Percentiles rank a stretch among this genome's conserved stretches.
Evolutionary conservation across 2,888 invertebrate genomes (phyloP).

Genomic region (Epirrhoe alternata): DNA sequence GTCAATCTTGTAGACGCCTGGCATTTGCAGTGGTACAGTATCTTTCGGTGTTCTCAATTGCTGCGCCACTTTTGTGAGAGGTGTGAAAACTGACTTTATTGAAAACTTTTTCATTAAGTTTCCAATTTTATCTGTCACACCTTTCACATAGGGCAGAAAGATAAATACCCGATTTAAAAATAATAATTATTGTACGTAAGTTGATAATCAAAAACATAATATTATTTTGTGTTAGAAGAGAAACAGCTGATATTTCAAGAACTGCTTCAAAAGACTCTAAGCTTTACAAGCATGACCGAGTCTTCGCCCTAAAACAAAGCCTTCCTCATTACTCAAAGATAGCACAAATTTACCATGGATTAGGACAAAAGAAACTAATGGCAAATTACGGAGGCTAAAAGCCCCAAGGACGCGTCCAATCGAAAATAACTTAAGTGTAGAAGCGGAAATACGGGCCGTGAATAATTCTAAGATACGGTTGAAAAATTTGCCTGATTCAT

Average conservation of each 20-base stretch:
- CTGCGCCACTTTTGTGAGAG: too few relatives aligned
- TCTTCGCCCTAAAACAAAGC: slow-evolving; percentile 36
- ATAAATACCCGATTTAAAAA: too few relatives aligned
- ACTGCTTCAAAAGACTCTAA: background rate
- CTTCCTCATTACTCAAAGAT: slow-evolving; percentile 15
- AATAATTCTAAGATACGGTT: slow-evolving; percentile 53
- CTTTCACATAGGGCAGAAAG: too few relatives aligned
- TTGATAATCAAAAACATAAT: too few relatives aligned
- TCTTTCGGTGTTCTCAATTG: too few relatives aligned
- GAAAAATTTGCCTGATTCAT: slow-evolving; percentile 41
- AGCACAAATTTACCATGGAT: slow-evolving; percentile 34
- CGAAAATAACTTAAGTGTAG: slow-evolving; percentile 47
- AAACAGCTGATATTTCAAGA: too few relatives aligned
- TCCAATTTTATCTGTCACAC: too few relatives aligned
- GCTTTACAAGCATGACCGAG: slow-evolving; percentile 17
- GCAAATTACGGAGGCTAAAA: slow-evolving; percentile 54
- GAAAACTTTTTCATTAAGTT: too few relatives aligned
- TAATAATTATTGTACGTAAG: background rate
- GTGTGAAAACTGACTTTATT: too few relatives aligned
- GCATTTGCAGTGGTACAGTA: too few relatives aligned
- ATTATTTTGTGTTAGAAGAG: too few relatives aligned
- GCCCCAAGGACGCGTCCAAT: slow-evolving; percentile 48
- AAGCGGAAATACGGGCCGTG: slow-evolving; percentile 56
- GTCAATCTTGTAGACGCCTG: too few relatives aligned
- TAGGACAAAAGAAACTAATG: slow-evolving; percentile 42